Evolutionary conservation across 2,797 vertebrate species (phyloP).

Genomic region (Gadopsis marmoratus): DNA sequence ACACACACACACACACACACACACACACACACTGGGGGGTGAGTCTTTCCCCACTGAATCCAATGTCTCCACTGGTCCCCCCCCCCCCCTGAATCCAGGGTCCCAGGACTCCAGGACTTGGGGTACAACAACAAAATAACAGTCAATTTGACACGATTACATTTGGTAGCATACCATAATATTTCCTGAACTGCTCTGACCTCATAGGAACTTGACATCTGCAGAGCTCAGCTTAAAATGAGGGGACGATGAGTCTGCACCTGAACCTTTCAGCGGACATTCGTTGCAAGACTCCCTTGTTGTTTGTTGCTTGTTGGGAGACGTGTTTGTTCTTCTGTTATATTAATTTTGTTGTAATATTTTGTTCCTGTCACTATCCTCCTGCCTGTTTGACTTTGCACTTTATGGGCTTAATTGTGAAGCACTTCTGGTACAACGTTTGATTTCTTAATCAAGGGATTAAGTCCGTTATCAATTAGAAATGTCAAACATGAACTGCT

Average conservation of each 20-base stretch:
- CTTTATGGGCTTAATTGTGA: no score
- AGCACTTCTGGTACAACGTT: neutral
- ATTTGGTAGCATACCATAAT: no score
- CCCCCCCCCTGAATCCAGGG: no score
- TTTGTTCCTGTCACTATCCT: neutral
- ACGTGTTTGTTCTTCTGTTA: neutral
- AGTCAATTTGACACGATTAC: neutral
- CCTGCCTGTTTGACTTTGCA: neutral
- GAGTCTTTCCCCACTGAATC: neutral
- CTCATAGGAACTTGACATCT: neutral
- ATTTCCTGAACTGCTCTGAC: no score
- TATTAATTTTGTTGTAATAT: neutral
- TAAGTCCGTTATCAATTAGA: neutral
- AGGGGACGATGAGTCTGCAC: neutral
- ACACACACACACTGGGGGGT: neutral
- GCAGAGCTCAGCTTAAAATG: neutral
- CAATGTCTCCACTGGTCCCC: neutral
- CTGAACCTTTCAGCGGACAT: neutral
- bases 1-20: slow-evolving; percentile 9
- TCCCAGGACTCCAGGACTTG: neutral
- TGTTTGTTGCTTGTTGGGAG: neutral
- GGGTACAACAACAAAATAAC: neutral
- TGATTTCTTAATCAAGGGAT: neutral
- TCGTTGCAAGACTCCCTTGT: neutral
- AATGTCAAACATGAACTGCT: neutral